Evolutionary conservation across 2,797 vertebrate species (phyloP).

Genomic region (Oreochromis mossambicus): DNA sequence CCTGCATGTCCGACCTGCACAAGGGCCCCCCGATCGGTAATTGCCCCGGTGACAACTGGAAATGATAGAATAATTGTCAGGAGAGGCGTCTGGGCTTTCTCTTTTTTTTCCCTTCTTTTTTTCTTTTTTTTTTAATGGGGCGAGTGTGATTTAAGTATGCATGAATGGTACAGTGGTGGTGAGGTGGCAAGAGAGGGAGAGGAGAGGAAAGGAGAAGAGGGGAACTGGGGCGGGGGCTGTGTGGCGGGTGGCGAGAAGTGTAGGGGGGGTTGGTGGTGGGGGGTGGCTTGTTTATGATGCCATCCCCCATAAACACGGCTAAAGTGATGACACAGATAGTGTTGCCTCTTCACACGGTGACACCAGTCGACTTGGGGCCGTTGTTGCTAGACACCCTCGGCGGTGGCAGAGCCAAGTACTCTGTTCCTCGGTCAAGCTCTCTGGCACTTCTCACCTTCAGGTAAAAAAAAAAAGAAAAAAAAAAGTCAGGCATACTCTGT

Average conservation of each 20-base stretch:
- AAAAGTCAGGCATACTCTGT: slow-evolving; percentile 41
- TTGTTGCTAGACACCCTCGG: slow-evolving; percentile 56
- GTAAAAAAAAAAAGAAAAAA: slow-evolving; percentile 72
- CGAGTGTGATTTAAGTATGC: slow-evolving; percentile 98
- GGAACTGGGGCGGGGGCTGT: slow-evolving; percentile 46
- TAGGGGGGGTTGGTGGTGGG: slow-evolving; percentile 54
- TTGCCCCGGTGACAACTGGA: slow-evolving; percentile 98
- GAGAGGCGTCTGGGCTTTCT: slow-evolving; percentile 79
- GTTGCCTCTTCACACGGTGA: slow-evolving; percentile 74
- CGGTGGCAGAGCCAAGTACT: slow-evolving; percentile 50
- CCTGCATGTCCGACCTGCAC: slow-evolving; percentile 79
- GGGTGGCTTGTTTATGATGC: slow-evolving; percentile 98
- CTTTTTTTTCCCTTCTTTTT: slow-evolving; percentile 36
- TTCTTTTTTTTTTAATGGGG: slow-evolving; percentile 82
- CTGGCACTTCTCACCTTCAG: slow-evolving; percentile 89
- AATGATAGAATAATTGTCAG: slow-evolving; percentile 99
- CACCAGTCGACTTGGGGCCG: slow-evolving; percentile 67
- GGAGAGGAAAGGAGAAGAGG: slow-evolving; percentile 37
- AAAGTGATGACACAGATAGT: slow-evolving; percentile 96
- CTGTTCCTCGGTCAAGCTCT: slow-evolving; percentile 70
- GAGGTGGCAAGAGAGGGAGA: slow-evolving; percentile 61
- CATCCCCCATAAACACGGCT: slow-evolving; percentile 97
- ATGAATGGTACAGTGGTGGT: slow-evolving; percentile 86
- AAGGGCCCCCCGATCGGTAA: slow-evolving; percentile 88
- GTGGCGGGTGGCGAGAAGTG: slow-evolving; percentile 9